Evolutionary conservation across 2,797 vertebrate genomes (phyloP).

Genomic region (Cryptoprocta ferox): DNA sequence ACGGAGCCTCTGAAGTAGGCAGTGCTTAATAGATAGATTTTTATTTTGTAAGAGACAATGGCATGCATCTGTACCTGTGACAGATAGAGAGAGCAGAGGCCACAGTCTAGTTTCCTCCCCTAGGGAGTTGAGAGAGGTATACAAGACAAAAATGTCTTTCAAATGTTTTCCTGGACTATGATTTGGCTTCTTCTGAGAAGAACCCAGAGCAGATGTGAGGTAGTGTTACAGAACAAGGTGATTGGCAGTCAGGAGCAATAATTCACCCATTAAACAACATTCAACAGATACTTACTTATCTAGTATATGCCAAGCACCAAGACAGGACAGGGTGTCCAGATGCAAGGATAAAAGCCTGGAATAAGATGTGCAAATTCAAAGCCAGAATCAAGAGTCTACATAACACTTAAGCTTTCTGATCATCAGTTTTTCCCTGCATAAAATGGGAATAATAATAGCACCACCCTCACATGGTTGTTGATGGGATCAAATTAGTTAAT

Average conservation of each 20-base stretch:
- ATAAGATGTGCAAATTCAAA: neutral
- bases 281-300: neutral
- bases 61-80: neutral
- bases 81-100: neutral
- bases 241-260: neutral
- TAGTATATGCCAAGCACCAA: neutral
- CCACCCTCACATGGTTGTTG: neutral
- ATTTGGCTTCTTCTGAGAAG: neutral
- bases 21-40: neutral
- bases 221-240: neutral
- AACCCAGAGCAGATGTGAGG: neutral
- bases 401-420: neutral
- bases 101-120: neutral
- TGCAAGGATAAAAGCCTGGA: neutral
- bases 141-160: neutral
- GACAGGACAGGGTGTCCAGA: neutral
- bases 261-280: neutral
- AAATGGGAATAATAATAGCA: neutral
- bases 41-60: neutral
- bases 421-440: neutral
- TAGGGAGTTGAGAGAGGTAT: neutral
- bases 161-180: neutral
- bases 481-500: neutral
- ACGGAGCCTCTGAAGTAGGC: neutral
- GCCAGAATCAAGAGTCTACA: neutral